These are phyloP conservation scores for Zeus faber DNA, from an alignment of 2,113 vertebrate genomes.

Conservation along the genomic window DNA sequence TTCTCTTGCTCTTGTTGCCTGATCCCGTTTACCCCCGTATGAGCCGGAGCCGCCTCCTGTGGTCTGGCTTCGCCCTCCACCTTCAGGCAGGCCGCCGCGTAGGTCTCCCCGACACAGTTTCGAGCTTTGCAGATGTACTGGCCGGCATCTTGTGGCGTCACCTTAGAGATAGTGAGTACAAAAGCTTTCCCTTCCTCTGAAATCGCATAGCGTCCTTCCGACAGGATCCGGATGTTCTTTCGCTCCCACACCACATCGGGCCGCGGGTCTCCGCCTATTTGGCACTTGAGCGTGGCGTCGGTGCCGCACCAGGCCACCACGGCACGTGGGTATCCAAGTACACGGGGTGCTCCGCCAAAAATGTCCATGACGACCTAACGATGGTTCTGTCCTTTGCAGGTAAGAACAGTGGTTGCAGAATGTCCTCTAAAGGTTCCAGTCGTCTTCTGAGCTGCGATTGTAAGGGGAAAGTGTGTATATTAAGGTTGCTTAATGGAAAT, in stretches of 20 bases:
- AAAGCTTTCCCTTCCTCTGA: conserved; percentile 81
- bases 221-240: conserved; percentile 75
- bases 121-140: conserved; percentile 90
- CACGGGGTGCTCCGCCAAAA: conserved; percentile 84
- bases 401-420: conserved; percentile 26
- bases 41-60: conserved; percentile 13
- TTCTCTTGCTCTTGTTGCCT: conserved; percentile 24
- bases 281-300: conserved; percentile 81
- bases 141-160: conserved; percentile 80
- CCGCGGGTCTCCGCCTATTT: conserved; percentile 84
- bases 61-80: conserved; percentile 70
- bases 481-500: not conserved
- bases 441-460: not conserved
- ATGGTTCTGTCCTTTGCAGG: conserved; percentile 7
- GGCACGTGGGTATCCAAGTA: conserved; percentile 87
- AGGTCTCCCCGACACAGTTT: conserved; percentile 88
- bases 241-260: conserved; percentile 89
- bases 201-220: conserved; percentile 73
- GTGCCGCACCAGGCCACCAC: conserved; percentile 77
- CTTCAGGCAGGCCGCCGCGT: conserved; percentile 83
- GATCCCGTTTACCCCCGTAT: conserved; percentile 24
- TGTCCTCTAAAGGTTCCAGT: not conserved
- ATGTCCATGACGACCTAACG: conserved; percentile 73
- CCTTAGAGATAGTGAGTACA: conserved; percentile 76
- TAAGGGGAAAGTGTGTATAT: not conserved